A percentile compares a stretch with the other conserved stretches of the same genome.
Evolutionary conservation across 2,113 vertebrate genomes (phyloP).

Genomic region (Halichoerus grypus): DNA sequence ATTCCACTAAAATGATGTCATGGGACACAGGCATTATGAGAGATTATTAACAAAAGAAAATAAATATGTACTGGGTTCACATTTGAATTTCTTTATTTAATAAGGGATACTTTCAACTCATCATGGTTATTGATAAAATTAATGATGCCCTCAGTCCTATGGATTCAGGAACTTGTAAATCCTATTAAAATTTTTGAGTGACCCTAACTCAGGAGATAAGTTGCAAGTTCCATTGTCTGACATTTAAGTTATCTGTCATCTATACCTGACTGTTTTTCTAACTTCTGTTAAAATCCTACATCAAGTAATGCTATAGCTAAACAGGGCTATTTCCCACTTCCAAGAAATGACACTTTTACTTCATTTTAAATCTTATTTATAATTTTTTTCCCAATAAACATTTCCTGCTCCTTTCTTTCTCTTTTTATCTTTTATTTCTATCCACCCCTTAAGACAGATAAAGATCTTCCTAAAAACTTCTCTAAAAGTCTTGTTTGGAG

Average conservation of each 20-base stretch:
- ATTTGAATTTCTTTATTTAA: not conserved
- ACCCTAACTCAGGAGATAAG: not conserved
- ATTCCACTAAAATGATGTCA: not conserved
- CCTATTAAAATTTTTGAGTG: not conserved
- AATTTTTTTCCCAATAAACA: not conserved
- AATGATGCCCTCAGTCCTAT: not conserved
- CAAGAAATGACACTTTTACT: not conserved
- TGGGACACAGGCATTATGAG: not conserved
- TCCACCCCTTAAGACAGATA: not conserved
- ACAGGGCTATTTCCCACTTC: not conserved
- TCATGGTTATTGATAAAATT: not conserved
- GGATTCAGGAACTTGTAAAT: not conserved
- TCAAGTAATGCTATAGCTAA: not conserved
- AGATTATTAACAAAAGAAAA: not conserved
- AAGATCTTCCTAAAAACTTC: not conserved
- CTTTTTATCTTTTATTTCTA: not conserved
- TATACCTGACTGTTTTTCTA: not conserved
- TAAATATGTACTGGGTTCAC: not conserved
- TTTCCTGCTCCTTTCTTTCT: not conserved
- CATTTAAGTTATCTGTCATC: not conserved
- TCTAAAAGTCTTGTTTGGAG: not conserved
- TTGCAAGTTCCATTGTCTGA: not conserved
- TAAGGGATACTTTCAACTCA: not conserved
- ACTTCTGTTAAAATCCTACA: not conserved
- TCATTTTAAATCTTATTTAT: not conserved